Percentiles rank a stretch among this genome's conserved stretches.
These are phyloP conservation scores for Eulemur rufifrons DNA, from an alignment of 2,113 vertebrate genomes.

Conservation along the genomic window DNA sequence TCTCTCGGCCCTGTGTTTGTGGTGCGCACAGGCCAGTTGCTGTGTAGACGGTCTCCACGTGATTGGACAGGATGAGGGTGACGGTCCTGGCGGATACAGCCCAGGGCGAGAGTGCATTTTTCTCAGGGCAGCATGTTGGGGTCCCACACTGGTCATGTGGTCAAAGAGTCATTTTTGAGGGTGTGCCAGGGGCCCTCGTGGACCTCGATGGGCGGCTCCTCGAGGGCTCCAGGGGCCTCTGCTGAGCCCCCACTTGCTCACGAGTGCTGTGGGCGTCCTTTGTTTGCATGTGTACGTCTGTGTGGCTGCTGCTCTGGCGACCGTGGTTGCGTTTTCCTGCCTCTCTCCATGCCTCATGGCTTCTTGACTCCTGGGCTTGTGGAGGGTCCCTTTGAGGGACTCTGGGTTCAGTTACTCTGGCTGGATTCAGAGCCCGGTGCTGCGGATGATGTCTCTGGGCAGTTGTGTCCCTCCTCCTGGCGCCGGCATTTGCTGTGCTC, in stretches of 20 bases:
- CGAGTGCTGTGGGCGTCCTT: neutral
- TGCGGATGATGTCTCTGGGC: neutral
- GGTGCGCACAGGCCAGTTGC: neutral
- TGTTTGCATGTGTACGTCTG: neutral
- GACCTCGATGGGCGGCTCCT: no score
- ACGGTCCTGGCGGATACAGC: neutral
- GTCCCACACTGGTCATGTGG: neutral
- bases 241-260: no score
- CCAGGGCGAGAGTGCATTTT: fast-evolving
- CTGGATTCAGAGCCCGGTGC: neutral
- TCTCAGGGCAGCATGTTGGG: fast-evolving
- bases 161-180: neutral
- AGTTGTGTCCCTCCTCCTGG: fast-evolving
- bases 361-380: neutral
- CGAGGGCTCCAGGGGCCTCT: no score
- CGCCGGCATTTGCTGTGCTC: no score
- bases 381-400: neutral
- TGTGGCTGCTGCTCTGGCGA: no score
- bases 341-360: fast-evolving
- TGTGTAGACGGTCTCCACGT: neutral
- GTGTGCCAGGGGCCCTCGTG: fast-evolving
- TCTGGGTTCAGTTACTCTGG: neutral
- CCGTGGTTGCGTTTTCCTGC: neutral
- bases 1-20: neutral
- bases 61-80: neutral